Conservation (phyloP, 2,797 vertebrate species). For the Alosa sapidissima region DNA sequence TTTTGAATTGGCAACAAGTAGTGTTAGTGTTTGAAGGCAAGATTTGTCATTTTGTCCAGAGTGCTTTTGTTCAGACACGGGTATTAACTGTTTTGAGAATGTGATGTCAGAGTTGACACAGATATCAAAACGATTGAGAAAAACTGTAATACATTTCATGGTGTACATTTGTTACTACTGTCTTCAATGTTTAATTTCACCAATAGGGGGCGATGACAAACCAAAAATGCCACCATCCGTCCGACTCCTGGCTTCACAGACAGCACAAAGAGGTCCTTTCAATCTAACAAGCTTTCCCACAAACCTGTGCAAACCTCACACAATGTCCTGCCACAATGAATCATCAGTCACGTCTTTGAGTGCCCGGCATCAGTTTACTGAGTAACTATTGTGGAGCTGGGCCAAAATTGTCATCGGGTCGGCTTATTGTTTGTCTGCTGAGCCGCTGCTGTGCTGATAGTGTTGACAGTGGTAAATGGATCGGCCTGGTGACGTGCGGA, state of each 20-base stretch:
- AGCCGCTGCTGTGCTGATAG: neutral
- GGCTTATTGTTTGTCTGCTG: slow-evolving; percentile 1
- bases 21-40: too few relatives aligned
- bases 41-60: too few relatives aligned
- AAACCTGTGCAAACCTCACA: neutral
- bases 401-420: neutral
- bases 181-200: neutral
- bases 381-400: neutral
- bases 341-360: neutral
- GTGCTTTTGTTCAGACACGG: too few relatives aligned
- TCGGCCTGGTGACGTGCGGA: neutral
- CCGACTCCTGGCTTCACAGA: neutral
- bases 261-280: neutral
- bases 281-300: neutral
- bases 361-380: neutral
- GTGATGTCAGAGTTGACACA: too few relatives aligned
- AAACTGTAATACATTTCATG: neutral
- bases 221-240: neutral
- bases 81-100: too few relatives aligned
- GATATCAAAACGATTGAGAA: too few relatives aligned
- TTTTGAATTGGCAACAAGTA: too few relatives aligned
- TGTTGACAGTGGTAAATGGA: neutral
- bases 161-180: neutral
- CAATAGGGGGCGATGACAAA: slow-evolving; percentile 58
- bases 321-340: neutral